Evolutionary conservation across 2,113 vertebrate genomes (phyloP), one percentile per base, ranked within the genome.

Genomic region (Trachemys scripta): DNA sequence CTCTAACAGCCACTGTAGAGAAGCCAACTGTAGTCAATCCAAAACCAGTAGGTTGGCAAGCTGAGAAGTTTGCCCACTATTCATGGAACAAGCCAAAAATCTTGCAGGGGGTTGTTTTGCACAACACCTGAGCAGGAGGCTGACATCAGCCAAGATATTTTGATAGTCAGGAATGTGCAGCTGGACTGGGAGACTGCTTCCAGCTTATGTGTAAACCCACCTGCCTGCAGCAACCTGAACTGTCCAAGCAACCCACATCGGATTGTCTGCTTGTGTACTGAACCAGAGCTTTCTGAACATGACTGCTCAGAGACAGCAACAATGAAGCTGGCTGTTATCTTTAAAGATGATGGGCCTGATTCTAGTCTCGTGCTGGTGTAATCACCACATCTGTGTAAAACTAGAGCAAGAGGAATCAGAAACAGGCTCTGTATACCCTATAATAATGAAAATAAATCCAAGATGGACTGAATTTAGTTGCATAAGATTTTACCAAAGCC

Each of bases 11-110:
- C 94, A 79, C 20, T 9, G 47, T 57, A 59, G 54, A 76, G 59
- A 84, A 81, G 76, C 50, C 85, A 96, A 90, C 94, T 96, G 96
- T 85, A 94, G 94, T 88, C 85, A 75, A 22, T 88, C 1, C 79
- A 69, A 31, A 93, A 50, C 83, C 93, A 96, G 83, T 82, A 80
- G 78, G 65, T 84, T 92, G 90, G 94, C 20, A 90, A 65, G 88
- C 93, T 95, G 87, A 95, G 25, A 92, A 53, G 76, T 88, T 72
- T 22, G 87, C 94, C 96, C 85, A 81, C 0, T 12, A 51, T 81
- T 78, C 81, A 84, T 1, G 2, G 79, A 0, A 0, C 22, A 1
- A 81, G 51, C 90, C 86, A 38, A 50, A n/a, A 27, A 0, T 47
- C 69, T 81, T 12, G 1, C 4, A 16, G 83, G 82, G 80, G 89